Percentiles rank a stretch among this genome's conserved stretches.
These are phyloP conservation scores for Ctenopoma multispine DNA, from an alignment of 2,797 vertebrate species.

Conservation along the genomic window DNA sequence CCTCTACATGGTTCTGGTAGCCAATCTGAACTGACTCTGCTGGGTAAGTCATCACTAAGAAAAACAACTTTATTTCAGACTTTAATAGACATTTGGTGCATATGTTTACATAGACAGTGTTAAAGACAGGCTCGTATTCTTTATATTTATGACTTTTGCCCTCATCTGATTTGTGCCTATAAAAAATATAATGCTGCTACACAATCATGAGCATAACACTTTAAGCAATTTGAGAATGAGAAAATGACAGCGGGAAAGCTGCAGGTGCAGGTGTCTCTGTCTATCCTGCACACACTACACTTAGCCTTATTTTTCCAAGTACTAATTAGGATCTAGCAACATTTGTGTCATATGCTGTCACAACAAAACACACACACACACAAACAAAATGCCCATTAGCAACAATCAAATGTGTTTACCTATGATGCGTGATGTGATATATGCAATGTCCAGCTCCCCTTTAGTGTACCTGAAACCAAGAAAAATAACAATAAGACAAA, in stretches of 20 bases:
- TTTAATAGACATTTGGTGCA: background rate
- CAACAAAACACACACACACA: conserved; percentile 4
- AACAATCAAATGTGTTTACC: conserved; percentile 83
- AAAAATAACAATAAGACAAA: background rate
- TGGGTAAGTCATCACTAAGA: conserved; percentile 96
- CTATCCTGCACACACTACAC: too few relatives aligned
- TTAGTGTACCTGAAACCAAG: conserved; percentile 91
- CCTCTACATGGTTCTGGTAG: conserved; percentile 97
- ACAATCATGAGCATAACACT: conserved; percentile 6
- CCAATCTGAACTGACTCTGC: conserved; percentile 95
- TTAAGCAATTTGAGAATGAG: conserved; percentile 3
- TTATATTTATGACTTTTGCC: background rate
- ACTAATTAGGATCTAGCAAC: too few relatives aligned
- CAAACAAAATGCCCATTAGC: background rate
- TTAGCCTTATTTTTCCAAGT: too few relatives aligned
- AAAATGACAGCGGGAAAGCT: background rate
- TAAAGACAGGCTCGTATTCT: background rate
- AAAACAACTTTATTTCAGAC: background rate
- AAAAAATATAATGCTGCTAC: conserved; percentile 29
- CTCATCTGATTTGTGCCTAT: conserved; percentile 25
- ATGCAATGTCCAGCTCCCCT: conserved; percentile 97
- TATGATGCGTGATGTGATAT: conserved; percentile 97
- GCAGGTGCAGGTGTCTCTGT: background rate
- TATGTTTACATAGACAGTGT: background rate
- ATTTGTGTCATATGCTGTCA: too few relatives aligned